Conservation (phyloP, 2,888 invertebrate species). For the Drosophila melanocephala region DNA sequence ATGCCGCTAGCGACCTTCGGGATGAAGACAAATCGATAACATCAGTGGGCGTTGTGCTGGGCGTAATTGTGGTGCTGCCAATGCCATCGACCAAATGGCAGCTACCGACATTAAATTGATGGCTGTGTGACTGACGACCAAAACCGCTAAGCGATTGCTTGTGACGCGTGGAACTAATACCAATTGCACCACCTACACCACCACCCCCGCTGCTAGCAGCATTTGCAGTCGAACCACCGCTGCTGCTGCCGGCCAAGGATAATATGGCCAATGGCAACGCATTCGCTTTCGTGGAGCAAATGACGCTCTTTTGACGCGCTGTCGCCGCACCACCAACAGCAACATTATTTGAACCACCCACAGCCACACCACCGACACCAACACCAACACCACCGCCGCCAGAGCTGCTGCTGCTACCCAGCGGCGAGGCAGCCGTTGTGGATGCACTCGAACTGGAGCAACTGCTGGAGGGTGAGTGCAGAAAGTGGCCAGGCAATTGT, state of each 20-base stretch:
- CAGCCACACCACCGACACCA: constrained; percentile 10
- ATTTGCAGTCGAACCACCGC: neutral
- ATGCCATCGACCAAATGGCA: constrained; percentile 44
- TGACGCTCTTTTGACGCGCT: constrained; percentile 84
- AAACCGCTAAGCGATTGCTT: constrained; percentile 49
- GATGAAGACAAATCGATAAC: constrained; percentile 87
- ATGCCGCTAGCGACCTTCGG: constrained; percentile 85
- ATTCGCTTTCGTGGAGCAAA: constrained; percentile 83
- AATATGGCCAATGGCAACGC: constrained; percentile 71
- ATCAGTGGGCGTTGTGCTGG: constrained; percentile 82
- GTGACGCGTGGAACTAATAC: constrained; percentile 45
- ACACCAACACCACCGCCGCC: constrained; percentile 1
- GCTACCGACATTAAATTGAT: constrained; percentile 60
- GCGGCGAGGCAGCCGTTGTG: constrained; percentile 70
- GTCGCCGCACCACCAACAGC: constrained; percentile 9
- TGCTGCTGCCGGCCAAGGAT: constrained; percentile 49
- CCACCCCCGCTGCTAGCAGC: constrained; percentile 12
- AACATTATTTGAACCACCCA: constrained; percentile 9
- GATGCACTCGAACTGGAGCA: constrained; percentile 75
- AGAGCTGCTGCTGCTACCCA: constrained; percentile 37
- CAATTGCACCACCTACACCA: constrained; percentile 15
- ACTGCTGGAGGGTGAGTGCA: constrained; percentile 73
- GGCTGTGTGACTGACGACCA: constrained; percentile 71
- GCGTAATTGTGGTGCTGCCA: constrained; percentile 69
- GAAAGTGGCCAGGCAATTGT: constrained; percentile 78